Evolutionary conservation across 2,113 vertebrate species (phyloP), one percentile per base, ranked within the genome.

Genomic region (Chaetops frenatus): DNA sequence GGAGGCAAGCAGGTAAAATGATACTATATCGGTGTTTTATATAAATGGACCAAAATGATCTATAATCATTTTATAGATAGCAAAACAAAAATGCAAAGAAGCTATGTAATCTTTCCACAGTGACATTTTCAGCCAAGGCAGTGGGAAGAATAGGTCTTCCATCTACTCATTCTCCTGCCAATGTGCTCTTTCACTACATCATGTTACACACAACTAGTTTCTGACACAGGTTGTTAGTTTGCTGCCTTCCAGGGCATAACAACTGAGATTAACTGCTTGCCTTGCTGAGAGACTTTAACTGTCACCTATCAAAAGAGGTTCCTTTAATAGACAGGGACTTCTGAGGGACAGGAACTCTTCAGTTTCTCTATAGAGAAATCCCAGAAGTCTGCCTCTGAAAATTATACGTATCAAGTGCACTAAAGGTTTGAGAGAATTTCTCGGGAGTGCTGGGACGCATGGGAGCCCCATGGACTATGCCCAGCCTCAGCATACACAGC

Each of bases 401-500:
- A 23, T 73, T 42, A n/a, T 42, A 58, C 15, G 5, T 60, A 70
- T 64, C 11, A 70, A 69, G 29, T 57, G 40, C 25, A 17, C 15
- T 85, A 48, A 85, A 77, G 33, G 25, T 69, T 51, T 60, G n/a
- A 87, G 40, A 70, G 24, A 78, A n/a, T 29, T 74, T 82, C 65
- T 77, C 24, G 17, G 60, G 42, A 86, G 45, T 2, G 1, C 33
- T 2, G 3, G 15, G 17, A 79, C 35, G 53, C 23, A 2, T 27
- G 38, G 23, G 10, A 77, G 40, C 45, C 64, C 54, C 47, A 38
- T 11, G 22, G 20, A 69, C 23, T 53, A 45, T 28, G 23, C 20
- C 17, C 36, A 81, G n/a, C 45, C 36, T 44, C 47, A 64, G 13
- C 0, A 0, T 62, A 50, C 0, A 2, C 54, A 50, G 67, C 7